Evolutionary conservation across 2,113 vertebrate species (phyloP), one percentile per base, ranked within the genome.

Genomic region (Gobiocypris rarus): DNA sequence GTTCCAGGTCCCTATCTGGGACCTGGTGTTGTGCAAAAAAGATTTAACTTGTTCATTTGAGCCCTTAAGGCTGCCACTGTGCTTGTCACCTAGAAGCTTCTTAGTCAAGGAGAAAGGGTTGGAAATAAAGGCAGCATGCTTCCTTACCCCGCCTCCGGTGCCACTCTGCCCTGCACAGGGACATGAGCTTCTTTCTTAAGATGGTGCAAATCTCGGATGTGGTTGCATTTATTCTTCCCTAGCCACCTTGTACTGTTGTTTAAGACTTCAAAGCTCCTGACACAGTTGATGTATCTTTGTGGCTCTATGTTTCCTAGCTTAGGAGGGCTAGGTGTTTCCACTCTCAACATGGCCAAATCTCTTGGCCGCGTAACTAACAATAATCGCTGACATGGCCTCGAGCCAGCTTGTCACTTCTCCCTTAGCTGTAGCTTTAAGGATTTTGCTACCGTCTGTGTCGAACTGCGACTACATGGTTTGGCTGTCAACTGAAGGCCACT

Each of bases 61-160:
- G 22, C 87, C 15, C 14, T 75, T 3, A 4, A 75, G 83, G 1
- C 8, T 65, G 6, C 69, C 50, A 75, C 83, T 83, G 7, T 2
- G 26, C 41, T 86, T 86, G 3, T 85, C 7, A n/a, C 80, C 45
- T 4, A 14, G 45, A 48, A 48, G 45, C 45, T 48, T 48, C 13
- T 50, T 50, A 50, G 13, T 50, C 11, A 50, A 50, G 48, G 48
- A 24, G 48, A 86, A 88, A 4, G 73, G 76, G n/a, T 81, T 86
- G 9, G 56, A 5, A 3, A 83, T 84, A 13, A 88, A 85, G 0
- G 59, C 38, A 24, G 22, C 45, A 3, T 1, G 28, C 45, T 82
- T 87, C n/a, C 75, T 71, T 86, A 1, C 84, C 10, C 43, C 67
- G 1, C 9, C 56, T 86, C 22, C 56, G 54, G 19, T 84, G 74